Evolutionary conservation across 2,113 vertebrate genomes (phyloP), one percentile per base, ranked within the genome.

Genomic region (Brachyhypopomus occidentalis): DNA sequence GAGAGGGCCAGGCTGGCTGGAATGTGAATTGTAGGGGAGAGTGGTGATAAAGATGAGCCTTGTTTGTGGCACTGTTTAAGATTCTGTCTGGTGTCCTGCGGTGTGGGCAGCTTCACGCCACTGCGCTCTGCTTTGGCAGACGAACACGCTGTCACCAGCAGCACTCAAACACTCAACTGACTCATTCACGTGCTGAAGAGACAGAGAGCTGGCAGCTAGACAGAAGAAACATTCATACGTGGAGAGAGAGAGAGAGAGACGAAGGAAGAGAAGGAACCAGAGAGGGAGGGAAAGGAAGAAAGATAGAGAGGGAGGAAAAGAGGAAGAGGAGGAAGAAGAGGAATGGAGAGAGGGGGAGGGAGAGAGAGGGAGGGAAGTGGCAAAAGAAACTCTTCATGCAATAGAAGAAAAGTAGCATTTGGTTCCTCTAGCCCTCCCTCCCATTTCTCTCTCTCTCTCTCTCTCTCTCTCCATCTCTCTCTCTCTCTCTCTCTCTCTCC

Each of bases 141-240:
- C 91, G 89, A 91, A 92, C 89, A 84, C 85, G 87, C 87, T 76
- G 82, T 86, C 89, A 89, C 89, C 91, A 94, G 93, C 89, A 91
- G 48, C 70, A 90, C 89, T 88, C 88, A 89, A 88, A 89, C 90
- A 91, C 91, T 58, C 90, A 88, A 92, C 92, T 90, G 82, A 87
- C 83, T 92, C 89, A 94, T 95, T 95, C 93, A 95, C 92, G 93
- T 92, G 89, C 90, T 91, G 91, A 94, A 93, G 88, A 92, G 89
- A 52, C 20, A 30, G 19, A 4, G 19, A 64, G 23, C 12, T 64
- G 34, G 22, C 38, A 30, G n/a, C 2, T 16, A 77, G 38, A 9
- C 22, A 64, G 38, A 11, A 30, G 25, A 8, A 17, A 60, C 59
- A 41, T 22, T 58, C 36, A 59, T n/a, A 71, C 55, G 41, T 59